phyloP scores from a whole-genome alignment of 2,113 vertebrate genomes.

The Rhabdomys dilectus region DNA sequence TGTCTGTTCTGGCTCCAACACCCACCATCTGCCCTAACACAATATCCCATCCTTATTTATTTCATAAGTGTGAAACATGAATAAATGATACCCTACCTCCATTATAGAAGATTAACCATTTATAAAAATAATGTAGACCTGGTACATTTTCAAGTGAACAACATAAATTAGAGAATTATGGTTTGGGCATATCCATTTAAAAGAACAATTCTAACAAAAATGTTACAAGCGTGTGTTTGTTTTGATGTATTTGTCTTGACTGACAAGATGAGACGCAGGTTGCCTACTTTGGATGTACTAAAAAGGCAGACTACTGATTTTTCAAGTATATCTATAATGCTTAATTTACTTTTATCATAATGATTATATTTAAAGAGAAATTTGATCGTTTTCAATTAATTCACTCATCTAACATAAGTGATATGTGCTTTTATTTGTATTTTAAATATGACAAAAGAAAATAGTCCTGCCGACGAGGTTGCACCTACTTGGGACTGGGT shows the following conservation, averaged over 20 bases:
- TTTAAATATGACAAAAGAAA: neutral
- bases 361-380: conserved; percentile 30
- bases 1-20: neutral
- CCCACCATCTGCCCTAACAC: neutral
- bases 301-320: neutral
- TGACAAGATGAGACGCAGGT: neutral
- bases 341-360: conserved; percentile 11
- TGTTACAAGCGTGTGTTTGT: neutral
- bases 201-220: neutral
- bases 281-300: neutral
- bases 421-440: conserved; percentile 24
- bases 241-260: neutral
- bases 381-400: conserved; percentile 29
- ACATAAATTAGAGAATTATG: neutral
- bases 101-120: neutral
- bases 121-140: neutral
- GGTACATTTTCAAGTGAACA: neutral
- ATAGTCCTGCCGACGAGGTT: neutral
- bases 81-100: neutral
- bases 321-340: neutral
- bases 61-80: neutral
- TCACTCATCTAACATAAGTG: neutral
- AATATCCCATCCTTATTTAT: neutral
- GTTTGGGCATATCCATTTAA: neutral
- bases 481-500: neutral